These are phyloP conservation scores for Fissipunctia ypsillon DNA, from an alignment of 2,888 invertebrate species.

Conservation along the genomic window DNA sequence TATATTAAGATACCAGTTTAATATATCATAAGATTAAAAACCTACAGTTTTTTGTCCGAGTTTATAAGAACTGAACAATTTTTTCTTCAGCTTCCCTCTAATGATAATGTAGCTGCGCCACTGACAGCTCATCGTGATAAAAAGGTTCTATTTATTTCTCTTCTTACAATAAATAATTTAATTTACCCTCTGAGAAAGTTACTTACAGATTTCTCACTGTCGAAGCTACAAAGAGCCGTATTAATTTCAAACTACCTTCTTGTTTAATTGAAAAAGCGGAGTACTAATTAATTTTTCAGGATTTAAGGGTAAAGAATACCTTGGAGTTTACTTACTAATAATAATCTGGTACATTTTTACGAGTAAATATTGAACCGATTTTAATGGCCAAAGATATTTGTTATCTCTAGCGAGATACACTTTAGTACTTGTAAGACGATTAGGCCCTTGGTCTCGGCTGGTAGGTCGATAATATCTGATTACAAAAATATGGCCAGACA, in stretches of 20 bases:
- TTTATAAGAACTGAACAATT: no score
- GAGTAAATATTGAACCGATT: not conserved
- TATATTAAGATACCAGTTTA: no score
- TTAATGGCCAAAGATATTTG: not conserved
- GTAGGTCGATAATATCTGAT: not conserved
- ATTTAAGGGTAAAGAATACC: not conserved
- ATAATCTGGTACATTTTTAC: not conserved
- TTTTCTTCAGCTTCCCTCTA: no score
- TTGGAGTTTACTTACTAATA: not conserved
- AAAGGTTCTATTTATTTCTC: not conserved
- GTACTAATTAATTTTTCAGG: constrained; percentile 18
- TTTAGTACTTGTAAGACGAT: constrained; percentile 20
- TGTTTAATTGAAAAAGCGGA: constrained; percentile 16
- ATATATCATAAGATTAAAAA: no score
- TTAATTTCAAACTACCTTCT: constrained; percentile 14
- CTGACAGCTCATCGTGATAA: not conserved
- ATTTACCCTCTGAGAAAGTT: not conserved
- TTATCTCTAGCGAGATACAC: not conserved
- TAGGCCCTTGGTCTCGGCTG: not conserved
- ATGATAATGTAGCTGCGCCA: no score
- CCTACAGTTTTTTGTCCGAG: no score
- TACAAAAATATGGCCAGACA: not conserved
- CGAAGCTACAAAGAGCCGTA: not conserved
- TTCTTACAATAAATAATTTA: not conserved
- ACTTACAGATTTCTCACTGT: constrained; percentile 17